Conservation (phyloP, 2,113 vertebrate species). For the Damaliscus lunatus region DNA sequence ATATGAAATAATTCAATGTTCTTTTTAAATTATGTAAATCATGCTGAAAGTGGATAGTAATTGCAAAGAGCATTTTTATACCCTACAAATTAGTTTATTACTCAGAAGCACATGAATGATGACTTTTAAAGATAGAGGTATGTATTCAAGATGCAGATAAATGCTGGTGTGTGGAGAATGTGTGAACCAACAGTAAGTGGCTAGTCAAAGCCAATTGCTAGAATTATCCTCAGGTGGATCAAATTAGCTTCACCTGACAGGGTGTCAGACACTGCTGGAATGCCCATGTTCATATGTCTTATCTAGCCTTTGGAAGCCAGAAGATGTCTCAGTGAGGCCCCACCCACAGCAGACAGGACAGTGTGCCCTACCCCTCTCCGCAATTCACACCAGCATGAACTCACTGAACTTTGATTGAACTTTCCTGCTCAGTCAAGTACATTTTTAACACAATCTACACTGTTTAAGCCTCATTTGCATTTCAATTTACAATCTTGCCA, state of each 20-base stretch:
- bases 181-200: not conserved
- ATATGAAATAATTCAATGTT: not conserved
- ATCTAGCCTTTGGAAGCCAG: constrained; percentile 43
- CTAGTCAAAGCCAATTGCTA: not conserved
- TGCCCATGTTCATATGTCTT: constrained; percentile 32
- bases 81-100: not conserved
- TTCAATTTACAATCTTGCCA: constrained; percentile 72
- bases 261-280: constrained; percentile 22
- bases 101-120: not conserved
- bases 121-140: not conserved
- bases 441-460: constrained; percentile 69
- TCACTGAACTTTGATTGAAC: constrained; percentile 80
- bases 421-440: constrained; percentile 44
- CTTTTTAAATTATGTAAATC: constrained; percentile 26
- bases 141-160: not conserved
- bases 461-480: constrained; percentile 70
- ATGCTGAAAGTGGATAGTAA: not conserved
- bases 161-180: not conserved
- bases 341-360: constrained; percentile 52
- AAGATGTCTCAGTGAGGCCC: constrained; percentile 59
- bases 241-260: constrained; percentile 46
- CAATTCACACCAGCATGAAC: constrained; percentile 54
- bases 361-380: constrained; percentile 26
- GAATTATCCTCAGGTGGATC: constrained; percentile 58
- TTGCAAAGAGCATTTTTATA: not conserved